phyloP scores from a whole-genome alignment of 2,888 invertebrate species.

The Euphydryas editha region DNA sequence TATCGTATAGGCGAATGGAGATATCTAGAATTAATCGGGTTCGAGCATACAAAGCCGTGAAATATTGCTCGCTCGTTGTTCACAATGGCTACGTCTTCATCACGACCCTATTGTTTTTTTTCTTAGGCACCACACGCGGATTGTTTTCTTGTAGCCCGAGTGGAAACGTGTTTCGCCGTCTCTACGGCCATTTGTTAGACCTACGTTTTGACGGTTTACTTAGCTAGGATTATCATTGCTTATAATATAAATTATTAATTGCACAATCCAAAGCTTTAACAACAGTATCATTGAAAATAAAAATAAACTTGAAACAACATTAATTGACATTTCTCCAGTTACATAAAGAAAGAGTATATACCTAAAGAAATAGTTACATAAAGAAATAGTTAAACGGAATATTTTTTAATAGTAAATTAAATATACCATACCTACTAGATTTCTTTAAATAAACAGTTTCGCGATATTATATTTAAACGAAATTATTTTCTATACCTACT shows the following conservation, averaged over 20 bases:
- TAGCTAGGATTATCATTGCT: constrained; percentile 22
- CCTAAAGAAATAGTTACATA: too few species aligned
- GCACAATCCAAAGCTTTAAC: neutral
- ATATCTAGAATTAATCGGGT: constrained; percentile 83
- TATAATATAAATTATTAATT: neutral
- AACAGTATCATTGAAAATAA: neutral
- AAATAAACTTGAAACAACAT: too few species aligned
- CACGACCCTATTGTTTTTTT: constrained; percentile 81
- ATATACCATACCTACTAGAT: too few species aligned
- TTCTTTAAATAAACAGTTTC: too few species aligned
- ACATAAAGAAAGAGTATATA: too few species aligned
- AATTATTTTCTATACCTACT: neutral
- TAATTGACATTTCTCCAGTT: too few species aligned
- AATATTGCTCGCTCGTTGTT: constrained; percentile 79
- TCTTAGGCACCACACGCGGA: constrained; percentile 73
- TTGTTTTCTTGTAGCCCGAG: constrained; percentile 76
- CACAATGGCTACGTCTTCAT: constrained; percentile 84
- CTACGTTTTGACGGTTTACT: constrained; percentile 46
- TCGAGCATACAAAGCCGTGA: constrained; percentile 81
- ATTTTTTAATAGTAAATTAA: too few species aligned
- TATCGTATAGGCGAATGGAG: constrained; percentile 77
- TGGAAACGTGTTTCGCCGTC: constrained; percentile 74
- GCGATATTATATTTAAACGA: neutral
- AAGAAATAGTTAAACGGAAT: too few species aligned
- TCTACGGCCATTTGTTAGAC: constrained; percentile 68